Conservation (phyloP, 2,797 vertebrate species). For the Enteromius mattozi region DNA sequence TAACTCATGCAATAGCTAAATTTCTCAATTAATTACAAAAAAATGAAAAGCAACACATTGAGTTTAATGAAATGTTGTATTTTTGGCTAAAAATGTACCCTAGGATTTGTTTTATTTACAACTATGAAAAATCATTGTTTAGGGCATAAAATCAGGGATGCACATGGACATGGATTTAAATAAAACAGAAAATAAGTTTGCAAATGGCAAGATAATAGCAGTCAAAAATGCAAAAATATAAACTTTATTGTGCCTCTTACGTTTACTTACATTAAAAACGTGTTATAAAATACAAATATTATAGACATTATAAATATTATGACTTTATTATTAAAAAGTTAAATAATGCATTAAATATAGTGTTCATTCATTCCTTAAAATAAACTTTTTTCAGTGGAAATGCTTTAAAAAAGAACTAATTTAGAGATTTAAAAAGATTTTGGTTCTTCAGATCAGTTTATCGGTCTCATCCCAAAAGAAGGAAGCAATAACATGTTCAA, state of each 20-base stretch:
- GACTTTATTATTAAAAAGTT: not conserved
- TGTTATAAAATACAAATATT: slow-evolving; percentile 51
- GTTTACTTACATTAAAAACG: slow-evolving; percentile 21
- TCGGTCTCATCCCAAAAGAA: slow-evolving; percentile 15
- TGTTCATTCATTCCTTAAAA: slow-evolving; percentile 1
- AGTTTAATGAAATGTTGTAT: not conserved
- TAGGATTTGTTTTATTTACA: too few relatives aligned
- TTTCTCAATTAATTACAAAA: too few relatives aligned
- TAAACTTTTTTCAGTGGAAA: not conserved
- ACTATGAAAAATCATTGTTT: not conserved
- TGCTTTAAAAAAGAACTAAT: not conserved
- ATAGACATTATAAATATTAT: slow-evolving; percentile 32
- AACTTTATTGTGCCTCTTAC: slow-evolving; percentile 51
- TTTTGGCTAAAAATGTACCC: not conserved
- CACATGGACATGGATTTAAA: too few relatives aligned
- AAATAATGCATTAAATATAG: slow-evolving; percentile 37
- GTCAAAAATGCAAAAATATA: slow-evolving; percentile 55
- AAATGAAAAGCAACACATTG: too few relatives aligned
- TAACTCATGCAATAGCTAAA: too few relatives aligned
- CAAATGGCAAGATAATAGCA: not conserved
- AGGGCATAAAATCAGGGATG: not conserved
- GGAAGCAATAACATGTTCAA: not conserved
- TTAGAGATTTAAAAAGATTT: not conserved
- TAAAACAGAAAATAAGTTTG: not conserved
- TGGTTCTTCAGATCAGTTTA: slow-evolving; percentile 13